These are phyloP conservation scores for Crocodylus rhombifer DNA, from an alignment of 2,797 vertebrate genomes.

Conservation along the genomic window DNA sequence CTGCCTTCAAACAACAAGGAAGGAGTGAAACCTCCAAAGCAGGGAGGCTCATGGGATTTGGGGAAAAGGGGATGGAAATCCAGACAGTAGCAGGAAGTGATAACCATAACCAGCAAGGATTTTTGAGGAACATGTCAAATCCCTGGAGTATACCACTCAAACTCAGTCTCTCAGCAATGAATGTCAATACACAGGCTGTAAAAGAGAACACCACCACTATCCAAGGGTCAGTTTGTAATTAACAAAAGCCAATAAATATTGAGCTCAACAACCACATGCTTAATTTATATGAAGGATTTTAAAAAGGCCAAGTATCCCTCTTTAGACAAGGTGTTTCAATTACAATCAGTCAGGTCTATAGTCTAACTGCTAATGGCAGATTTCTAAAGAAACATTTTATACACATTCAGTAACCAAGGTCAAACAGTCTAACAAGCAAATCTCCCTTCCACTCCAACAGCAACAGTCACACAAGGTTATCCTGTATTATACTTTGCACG, in stretches of 20 bases:
- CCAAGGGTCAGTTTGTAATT: neutral
- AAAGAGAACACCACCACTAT: neutral
- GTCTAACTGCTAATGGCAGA: neutral
- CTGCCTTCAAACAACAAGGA: neutral
- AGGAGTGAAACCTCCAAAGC: neutral
- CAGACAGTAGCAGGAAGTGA: neutral
- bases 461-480: neutral
- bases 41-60: rapidly evolving
- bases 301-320: neutral
- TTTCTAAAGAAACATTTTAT: neutral
- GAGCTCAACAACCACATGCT: neutral
- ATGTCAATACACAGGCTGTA: neutral
- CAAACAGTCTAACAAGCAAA: neutral
- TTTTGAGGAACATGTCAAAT: neutral
- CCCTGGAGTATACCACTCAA: neutral
- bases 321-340: neutral
- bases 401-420: neutral
- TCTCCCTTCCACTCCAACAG: neutral
- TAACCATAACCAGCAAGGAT: neutral
- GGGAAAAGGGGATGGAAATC: neutral
- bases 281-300: neutral
- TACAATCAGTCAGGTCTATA: neutral
- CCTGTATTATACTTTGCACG: neutral
- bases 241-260: neutral
- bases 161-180: neutral